These are phyloP conservation scores for Psophia crepitans DNA, from an alignment of 2,113 vertebrate genomes.

Conservation along the genomic window DNA sequence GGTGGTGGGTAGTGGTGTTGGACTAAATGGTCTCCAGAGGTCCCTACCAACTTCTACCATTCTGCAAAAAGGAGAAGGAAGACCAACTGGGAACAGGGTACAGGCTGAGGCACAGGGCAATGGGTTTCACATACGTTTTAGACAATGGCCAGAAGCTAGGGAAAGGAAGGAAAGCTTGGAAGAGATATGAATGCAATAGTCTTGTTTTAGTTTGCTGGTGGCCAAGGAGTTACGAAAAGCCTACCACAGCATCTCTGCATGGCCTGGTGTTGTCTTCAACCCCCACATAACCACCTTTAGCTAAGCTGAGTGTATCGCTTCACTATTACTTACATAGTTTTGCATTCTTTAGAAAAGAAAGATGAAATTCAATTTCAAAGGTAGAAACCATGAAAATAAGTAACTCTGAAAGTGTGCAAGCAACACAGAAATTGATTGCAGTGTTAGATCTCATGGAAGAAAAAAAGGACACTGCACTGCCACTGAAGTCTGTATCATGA, in stretches of 20 bases:
- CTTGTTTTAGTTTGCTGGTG: background rate
- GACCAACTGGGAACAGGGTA: background rate
- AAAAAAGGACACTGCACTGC: background rate
- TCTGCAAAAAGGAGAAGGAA: background rate
- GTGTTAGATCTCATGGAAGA: background rate
- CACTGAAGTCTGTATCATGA: background rate
- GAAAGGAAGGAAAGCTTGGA: background rate
- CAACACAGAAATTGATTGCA: background rate
- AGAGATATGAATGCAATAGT: background rate
- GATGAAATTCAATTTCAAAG: background rate
- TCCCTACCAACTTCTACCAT: no score
- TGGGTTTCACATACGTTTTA: background rate
- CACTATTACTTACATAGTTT: background rate
- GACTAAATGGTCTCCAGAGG: no score
- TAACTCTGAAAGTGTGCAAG: background rate
- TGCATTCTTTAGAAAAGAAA: background rate
- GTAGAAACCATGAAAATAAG: background rate
- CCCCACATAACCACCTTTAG: background rate
- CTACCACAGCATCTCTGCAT: background rate
- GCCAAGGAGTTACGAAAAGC: background rate
- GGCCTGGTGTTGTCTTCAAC: background rate
- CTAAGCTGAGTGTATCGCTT: background rate
- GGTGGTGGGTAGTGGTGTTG: no score
- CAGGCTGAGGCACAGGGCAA: background rate
- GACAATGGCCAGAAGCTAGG: background rate